Conservation (phyloP, 2,888 invertebrate species). For the Alcis repandata region DNA sequence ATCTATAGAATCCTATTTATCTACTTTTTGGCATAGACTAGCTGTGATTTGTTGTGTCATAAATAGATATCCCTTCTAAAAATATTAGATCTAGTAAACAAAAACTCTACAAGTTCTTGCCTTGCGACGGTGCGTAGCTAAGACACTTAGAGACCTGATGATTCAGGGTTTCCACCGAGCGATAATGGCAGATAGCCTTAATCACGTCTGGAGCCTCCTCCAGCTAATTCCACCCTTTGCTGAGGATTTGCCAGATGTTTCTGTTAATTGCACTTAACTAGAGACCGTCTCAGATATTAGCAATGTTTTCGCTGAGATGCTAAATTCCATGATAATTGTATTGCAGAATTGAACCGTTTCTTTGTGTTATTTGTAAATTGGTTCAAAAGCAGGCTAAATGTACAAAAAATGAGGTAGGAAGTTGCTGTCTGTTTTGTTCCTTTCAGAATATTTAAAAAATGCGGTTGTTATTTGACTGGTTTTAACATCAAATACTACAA, state of each 20-base stretch:
- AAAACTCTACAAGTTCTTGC: constrained; percentile 17
- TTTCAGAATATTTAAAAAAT: too few relatives aligned
- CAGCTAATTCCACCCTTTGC: constrained; percentile 35
- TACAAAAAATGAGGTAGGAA: too few relatives aligned
- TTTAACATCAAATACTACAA: too few relatives aligned
- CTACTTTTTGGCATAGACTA: too few relatives aligned
- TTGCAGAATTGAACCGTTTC: neutral
- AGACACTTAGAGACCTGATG: constrained; percentile 50
- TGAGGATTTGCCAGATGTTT: constrained; percentile 27
- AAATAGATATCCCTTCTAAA: too few relatives aligned
- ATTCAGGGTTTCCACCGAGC: constrained; percentile 52
- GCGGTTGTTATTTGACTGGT: too few relatives aligned
- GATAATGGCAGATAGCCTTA: constrained; percentile 49
- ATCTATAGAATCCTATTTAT: too few relatives aligned
- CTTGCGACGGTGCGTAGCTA: constrained; percentile 43
- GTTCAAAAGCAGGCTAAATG: too few relatives aligned
- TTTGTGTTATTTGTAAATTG: neutral
- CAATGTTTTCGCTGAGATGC: neutral
- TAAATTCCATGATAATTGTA: neutral
- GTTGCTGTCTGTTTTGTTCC: too few relatives aligned
- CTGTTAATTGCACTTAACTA: constrained; percentile 22
- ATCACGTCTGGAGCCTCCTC: constrained; percentile 44
- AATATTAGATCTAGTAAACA: too few relatives aligned
- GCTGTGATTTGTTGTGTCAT: too few relatives aligned
- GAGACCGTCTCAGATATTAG: neutral